phyloP scores from a whole-genome alignment of 1,140 invertebrate genomes.

The Lepidurus apus region DNA sequence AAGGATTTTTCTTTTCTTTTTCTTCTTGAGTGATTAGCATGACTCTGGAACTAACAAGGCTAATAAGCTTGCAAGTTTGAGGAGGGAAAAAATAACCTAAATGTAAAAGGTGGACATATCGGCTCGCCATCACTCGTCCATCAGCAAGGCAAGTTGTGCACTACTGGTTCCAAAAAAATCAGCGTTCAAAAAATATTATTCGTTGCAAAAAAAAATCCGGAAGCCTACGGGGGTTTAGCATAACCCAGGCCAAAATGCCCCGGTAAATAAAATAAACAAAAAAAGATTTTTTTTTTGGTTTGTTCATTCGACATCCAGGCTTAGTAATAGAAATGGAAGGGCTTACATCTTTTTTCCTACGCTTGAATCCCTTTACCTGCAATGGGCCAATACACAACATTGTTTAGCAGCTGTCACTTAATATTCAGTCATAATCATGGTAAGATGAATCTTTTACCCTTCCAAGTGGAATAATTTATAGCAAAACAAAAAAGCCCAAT shows the following conservation, averaged over 20 bases:
- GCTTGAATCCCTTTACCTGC: constrained; percentile 17
- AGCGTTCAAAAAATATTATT: not conserved
- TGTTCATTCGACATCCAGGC: not conserved
- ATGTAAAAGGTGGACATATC: not conserved
- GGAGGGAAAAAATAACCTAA: not conserved
- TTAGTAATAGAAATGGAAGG: constrained; percentile 16
- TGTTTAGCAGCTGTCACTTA: not conserved
- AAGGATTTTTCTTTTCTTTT: not conserved
- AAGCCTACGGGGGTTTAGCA: not conserved
- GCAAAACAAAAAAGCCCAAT: not conserved
- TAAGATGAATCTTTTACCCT: not conserved
- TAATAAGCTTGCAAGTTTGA: constrained; percentile 13
- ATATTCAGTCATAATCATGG: not conserved
- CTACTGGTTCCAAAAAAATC: not conserved
- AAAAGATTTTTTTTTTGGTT: not conserved
- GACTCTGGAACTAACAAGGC: not conserved
- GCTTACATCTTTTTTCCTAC: constrained; percentile 22
- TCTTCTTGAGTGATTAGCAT: not conserved
- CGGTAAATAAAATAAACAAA: not conserved
- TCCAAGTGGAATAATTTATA: not conserved
- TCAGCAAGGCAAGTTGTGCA: not conserved
- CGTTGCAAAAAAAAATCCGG: not conserved
- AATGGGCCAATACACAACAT: constrained; percentile 14
- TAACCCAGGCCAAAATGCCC: not conserved
- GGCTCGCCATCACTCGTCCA: not conserved